These are phyloP conservation scores for Erebia ligea DNA, from an alignment of 2,888 invertebrate species.

Conservation along the genomic window DNA sequence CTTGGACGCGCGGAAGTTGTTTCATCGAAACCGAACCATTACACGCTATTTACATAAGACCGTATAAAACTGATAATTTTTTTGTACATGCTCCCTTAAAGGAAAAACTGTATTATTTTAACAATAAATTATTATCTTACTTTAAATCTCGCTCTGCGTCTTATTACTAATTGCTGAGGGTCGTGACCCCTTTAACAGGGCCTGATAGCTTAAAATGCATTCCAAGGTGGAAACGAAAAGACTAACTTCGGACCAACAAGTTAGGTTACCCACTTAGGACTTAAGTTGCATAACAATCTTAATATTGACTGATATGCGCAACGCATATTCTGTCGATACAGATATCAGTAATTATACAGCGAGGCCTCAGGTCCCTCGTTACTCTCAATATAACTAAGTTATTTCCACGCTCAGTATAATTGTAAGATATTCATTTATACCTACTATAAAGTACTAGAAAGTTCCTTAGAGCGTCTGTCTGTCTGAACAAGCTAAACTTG, in stretches of 20 bases:
- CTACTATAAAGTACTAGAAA: slow-evolving; percentile 1
- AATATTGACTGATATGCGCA: too few relatives aligned
- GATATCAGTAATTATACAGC: too few relatives aligned
- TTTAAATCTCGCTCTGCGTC: too few relatives aligned
- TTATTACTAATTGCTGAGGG: too few relatives aligned
- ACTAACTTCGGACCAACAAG: too few relatives aligned
- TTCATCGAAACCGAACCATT: slow-evolving; percentile 40
- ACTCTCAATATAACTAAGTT: background rate
- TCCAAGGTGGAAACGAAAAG: too few relatives aligned
- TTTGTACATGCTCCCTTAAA: background rate
- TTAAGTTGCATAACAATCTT: too few relatives aligned
- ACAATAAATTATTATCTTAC: too few relatives aligned
- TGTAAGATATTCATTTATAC: background rate
- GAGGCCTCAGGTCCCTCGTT: background rate
- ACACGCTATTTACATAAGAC: slow-evolving; percentile 38
- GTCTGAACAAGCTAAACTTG: slow-evolving; percentile 9
- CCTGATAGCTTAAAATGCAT: too few relatives aligned
- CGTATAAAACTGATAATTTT: slow-evolving; percentile 8
- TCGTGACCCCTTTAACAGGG: too few relatives aligned
- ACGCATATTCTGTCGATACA: background rate
- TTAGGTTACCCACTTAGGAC: too few relatives aligned
- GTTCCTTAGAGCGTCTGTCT: slow-evolving; percentile 2
- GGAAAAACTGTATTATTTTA: background rate
- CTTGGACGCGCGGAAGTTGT: slow-evolving; percentile 41
- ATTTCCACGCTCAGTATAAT: background rate